Base-by-base conservation (phyloP, 2,113 vertebrate genomes). In the Chunga burmeisteri region DNA sequence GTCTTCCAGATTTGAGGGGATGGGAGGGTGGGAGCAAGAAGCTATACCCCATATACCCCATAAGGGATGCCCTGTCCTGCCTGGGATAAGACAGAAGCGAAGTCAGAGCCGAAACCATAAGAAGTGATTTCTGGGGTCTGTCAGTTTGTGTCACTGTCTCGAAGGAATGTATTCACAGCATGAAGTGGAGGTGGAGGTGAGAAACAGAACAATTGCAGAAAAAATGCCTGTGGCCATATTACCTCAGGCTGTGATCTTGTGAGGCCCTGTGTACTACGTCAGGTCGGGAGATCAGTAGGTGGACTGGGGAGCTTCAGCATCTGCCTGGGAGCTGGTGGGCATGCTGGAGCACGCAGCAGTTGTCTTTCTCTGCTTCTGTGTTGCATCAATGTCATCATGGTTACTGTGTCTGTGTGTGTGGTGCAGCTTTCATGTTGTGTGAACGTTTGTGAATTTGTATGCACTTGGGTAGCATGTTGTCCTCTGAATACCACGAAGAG, bases 231-330 rank as follows among this genome's bases (percentile, higher is more conserved):
- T 66, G 70, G 77, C 61, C 6, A 0, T 34, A 8, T 77, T 61
- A 82, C 47, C 50, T 79, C 29, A 3, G 72, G 79, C 92, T 93
- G 75, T 42, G 72, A 44, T 68, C n/a, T n/a, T 68, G 55, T n/a
- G 46, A 53, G 14, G 61, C 72, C 65, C 18, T 1, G 0, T 34
- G 53, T 53, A 42, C 34, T n/a, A 6, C 0, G 0, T 19, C 63
- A 34, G 80, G 47, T 40, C 1, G 0, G 81, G 52, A 68, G 61
- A 74, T 23, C 63, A 40, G 38, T 50, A 62, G 61, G 40, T 62
- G 75, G 19, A 3, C 77, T 38, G 63, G 10, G 52, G 44, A 53
- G 20, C 55, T 62, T n/a, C 55, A 26, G n/a, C 0, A 2, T 30
- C 38, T 1, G 1, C 75, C 30, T 2, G 0, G 42, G 70, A 78